phyloP scores from a whole-genome alignment of 2,113 vertebrate genomes.

The Notothenia rossii region DNA sequence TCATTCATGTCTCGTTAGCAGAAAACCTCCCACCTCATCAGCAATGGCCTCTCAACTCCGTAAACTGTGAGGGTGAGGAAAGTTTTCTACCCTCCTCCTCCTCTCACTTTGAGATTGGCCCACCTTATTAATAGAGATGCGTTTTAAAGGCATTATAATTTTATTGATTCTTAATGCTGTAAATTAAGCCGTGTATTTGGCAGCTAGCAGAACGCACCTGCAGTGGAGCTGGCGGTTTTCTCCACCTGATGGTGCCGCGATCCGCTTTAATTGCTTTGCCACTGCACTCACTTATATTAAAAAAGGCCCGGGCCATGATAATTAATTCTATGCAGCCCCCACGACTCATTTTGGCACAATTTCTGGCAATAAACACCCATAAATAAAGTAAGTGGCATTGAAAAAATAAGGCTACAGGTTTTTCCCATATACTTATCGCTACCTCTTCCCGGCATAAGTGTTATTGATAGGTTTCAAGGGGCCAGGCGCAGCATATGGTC shows the following conservation, averaged over 20 bases:
- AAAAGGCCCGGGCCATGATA: slow-evolving; percentile 93
- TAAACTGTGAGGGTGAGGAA: slow-evolving; percentile 39
- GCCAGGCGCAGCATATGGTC: slow-evolving; percentile 83
- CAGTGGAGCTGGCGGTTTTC: slow-evolving; percentile 89
- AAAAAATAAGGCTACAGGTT: slow-evolving; percentile 89
- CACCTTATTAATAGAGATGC: slow-evolving; percentile 90
- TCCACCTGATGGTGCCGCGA: slow-evolving; percentile 89
- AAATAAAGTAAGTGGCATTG: slow-evolving; percentile 90
- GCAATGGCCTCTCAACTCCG: slow-evolving; percentile 43
- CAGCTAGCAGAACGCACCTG: slow-evolving; percentile 93
- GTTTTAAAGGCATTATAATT: slow-evolving; percentile 98
- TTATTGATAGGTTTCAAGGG: slow-evolving; percentile 95
- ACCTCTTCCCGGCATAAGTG: slow-evolving; percentile 83
- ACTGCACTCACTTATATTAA: slow-evolving; percentile 99
- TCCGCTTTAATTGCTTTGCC: slow-evolving; percentile 96
- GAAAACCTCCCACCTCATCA: slow-evolving; percentile 65
- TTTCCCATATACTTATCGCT: slow-evolving; percentile 90
- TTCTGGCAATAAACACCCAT: slow-evolving; percentile 98
- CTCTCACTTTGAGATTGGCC: neutral
- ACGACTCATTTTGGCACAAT: slow-evolving; percentile 99
- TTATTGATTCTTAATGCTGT: slow-evolving; percentile 99
- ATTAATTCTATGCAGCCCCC: slow-evolving; percentile 95
- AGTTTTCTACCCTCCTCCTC: slow-evolving; percentile 29
- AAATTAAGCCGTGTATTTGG: slow-evolving; percentile 98
- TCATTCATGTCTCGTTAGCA: slow-evolving; percentile 63